Evolutionary conservation across 1,140 invertebrate species (phyloP).

Genomic region (Macrobrachium rosenbergii): DNA sequence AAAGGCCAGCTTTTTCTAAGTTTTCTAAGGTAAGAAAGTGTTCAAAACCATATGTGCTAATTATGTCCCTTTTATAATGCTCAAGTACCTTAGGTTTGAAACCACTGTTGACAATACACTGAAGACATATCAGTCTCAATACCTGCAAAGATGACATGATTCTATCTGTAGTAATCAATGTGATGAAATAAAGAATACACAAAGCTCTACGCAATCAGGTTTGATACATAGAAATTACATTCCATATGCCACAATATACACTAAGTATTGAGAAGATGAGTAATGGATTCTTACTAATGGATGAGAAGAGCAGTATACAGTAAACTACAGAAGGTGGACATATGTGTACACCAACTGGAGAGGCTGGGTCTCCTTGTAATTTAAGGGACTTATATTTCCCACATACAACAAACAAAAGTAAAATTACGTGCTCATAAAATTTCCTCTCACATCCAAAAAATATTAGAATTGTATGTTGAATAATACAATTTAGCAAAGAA

Average conservation of each 20-base stretch:
- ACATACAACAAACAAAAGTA: too few species aligned
- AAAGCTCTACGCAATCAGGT: too few species aligned
- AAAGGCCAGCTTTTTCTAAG: conserved; percentile 88
- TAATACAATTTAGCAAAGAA: too few species aligned
- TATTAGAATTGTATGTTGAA: too few species aligned
- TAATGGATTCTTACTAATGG: conserved; percentile 10
- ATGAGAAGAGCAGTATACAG: neutral
- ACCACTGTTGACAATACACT: conserved; percentile 83
- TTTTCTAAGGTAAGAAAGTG: conserved; percentile 87
- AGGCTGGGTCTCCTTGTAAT: too few species aligned
- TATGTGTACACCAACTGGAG: too few species aligned
- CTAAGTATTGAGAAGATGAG: conserved; percentile 15
- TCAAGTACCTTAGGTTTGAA: conserved; percentile 91
- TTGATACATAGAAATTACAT: too few species aligned
- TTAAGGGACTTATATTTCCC: too few species aligned
- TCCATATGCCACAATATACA: conserved; percentile 7
- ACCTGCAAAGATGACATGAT: conserved; percentile 76
- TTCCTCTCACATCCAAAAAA: too few species aligned
- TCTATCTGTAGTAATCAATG: too few species aligned
- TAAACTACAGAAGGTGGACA: neutral
- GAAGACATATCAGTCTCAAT: conserved; percentile 88
- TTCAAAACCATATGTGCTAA: conserved; percentile 92
- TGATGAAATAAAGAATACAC: too few species aligned
- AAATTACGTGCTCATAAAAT: too few species aligned
- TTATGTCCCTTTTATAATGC: conserved; percentile 92